Percentiles rank a stretch among this genome's conserved stretches.
phyloP scores from a whole-genome alignment of 2,113 vertebrate species.

The Cnemophilus loriae region DNA sequence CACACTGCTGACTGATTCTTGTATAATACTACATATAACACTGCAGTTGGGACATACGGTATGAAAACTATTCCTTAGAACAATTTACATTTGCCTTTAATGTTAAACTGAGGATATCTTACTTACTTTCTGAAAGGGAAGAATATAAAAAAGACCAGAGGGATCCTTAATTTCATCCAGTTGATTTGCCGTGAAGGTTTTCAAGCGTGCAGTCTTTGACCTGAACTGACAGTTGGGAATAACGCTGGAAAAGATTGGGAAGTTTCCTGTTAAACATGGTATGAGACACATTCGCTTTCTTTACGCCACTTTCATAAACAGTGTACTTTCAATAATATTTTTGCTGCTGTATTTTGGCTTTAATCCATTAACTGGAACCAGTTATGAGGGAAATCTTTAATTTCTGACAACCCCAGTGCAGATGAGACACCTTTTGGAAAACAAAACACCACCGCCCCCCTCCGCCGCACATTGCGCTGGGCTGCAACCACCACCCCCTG shows the following conservation, averaged over 20 bases:
- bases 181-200: conserved; percentile 97
- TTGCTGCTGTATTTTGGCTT: background rate
- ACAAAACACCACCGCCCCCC: rapidly evolving
- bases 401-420: background rate
- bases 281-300: background rate
- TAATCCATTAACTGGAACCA: rapidly evolving
- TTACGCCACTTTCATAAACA: background rate
- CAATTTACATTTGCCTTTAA: background rate
- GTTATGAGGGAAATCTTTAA: background rate
- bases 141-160: conserved; percentile 95
- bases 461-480: background rate
- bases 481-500: background rate
- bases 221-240: conserved; percentile 98
- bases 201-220: conserved; percentile 93
- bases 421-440: rapidly evolving
- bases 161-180: conserved; percentile 98
- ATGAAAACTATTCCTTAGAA: background rate
- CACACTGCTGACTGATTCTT: background rate
- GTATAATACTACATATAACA: background rate
- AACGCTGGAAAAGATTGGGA: conserved; percentile 74
- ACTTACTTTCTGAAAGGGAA: conserved; percentile 94
- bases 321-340: background rate
- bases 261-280: background rate
- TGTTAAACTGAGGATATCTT: background rate
- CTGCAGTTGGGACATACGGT: rapidly evolving